Evolutionary conservation across 1,140 invertebrate genomes (phyloP).

Genomic region (Aphelenchoides fujianensis): DNA sequence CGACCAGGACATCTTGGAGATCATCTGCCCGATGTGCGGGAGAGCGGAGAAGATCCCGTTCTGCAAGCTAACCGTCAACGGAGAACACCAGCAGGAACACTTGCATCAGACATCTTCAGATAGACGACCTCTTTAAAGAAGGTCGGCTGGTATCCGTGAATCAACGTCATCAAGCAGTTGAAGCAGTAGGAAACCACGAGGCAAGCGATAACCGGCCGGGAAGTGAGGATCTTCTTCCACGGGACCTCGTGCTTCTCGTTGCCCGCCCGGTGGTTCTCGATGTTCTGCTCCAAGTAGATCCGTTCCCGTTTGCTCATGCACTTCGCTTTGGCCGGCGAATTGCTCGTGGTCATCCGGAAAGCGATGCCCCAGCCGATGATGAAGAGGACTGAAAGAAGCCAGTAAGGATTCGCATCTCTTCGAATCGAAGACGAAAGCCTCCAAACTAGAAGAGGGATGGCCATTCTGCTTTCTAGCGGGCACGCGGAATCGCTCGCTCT

Average conservation of each 20-base stretch:
- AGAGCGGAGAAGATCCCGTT: constrained; percentile 30
- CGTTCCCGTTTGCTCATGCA: constrained; percentile 15
- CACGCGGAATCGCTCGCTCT: not conserved
- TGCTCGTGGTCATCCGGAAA: constrained; percentile 19
- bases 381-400: constrained; percentile 23
- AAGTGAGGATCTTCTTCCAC: constrained; percentile 24
- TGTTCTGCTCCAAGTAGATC: constrained; percentile 5
- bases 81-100: not conserved
- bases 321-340: constrained; percentile 26
- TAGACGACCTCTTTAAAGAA: constrained; percentile 33
- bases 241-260: constrained; percentile 22
- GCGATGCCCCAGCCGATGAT: constrained; percentile 1
- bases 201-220: constrained; percentile 21
- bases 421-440: not conserved
- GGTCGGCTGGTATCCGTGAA: constrained; percentile 21
- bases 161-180: constrained; percentile 18
- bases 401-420: too few relatives aligned
- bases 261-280: constrained; percentile 4
- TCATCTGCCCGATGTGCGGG: constrained; percentile 22
- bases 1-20: constrained; percentile 25
- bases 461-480: not conserved
- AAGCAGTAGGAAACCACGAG: constrained; percentile 6
- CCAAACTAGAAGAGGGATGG: not conserved
- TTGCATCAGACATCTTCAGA: constrained; percentile 21
- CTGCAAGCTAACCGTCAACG: constrained; percentile 5